Evolutionary conservation across 2,113 vertebrate species (phyloP), one percentile per base, ranked within the genome.

Genomic region (Mellivora capensis): DNA sequence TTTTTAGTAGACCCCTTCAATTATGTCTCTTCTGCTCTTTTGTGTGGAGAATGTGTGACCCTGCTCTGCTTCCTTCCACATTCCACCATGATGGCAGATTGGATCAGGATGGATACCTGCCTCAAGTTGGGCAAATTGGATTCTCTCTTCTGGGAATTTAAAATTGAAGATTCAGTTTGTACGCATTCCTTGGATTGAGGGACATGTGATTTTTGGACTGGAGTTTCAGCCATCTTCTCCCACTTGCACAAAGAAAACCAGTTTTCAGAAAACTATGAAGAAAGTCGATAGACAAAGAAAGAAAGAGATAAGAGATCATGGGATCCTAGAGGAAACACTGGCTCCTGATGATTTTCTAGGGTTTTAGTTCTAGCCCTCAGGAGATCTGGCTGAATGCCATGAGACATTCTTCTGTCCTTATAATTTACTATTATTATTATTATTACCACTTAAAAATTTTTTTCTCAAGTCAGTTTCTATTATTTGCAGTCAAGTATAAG

Each of bases 201-300:
- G 80, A 72, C 7, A n/a, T 80, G 77, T 21, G 87, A 21, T 37
- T 37, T 87, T 61, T 69, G 25, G 25, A 27, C 31, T 18, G 18
- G 10, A 42, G 80, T 2, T 89, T 14, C 1, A 62, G 61, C 10
- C 39, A 69, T 72, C 39, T 86, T 90, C 12, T 27, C 20, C 8
- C 1, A 18, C 29, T 88, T 76, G 49, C 23, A 91, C 5, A 85
- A 85, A 79, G 34, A 79, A 82, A 85, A 27, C 5, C 64, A 6
- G 61, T 84, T 72, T 93, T 67, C 74, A 87, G 84, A 57, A 93
- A 93, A 76, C 37, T 31, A 76, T 61, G 9, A 94, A 72, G 47
- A 81, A 84, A 64, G 49, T 27, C 90, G 13, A 82, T 23, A 29
- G 3, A 62, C 12, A 57, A 81, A 88, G 72, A 84, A 61, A 84